A percentile compares a stretch with the other conserved stretches of the same genome.
These are phyloP conservation scores for Callimorpha dominula DNA, from an alignment of 2,888 invertebrate species.

Conservation along the genomic window DNA sequence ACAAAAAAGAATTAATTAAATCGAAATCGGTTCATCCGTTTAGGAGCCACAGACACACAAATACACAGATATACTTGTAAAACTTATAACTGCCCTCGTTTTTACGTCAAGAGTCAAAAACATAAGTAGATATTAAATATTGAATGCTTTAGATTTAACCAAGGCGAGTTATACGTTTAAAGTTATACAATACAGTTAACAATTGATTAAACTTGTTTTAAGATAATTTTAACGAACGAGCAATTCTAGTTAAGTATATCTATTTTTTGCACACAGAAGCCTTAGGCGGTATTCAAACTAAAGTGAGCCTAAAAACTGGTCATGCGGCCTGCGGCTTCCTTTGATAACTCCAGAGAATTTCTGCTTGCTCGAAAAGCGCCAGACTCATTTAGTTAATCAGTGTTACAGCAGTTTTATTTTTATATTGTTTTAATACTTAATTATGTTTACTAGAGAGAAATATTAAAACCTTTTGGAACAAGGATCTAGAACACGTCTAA, in stretches of 20 bases:
- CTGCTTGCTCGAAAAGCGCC: slow-evolving; percentile 59
- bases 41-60: too few species aligned
- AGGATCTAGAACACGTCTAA: slow-evolving; percentile 24
- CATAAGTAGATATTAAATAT: too few species aligned
- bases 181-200: neutral
- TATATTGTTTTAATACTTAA: slow-evolving; percentile 29
- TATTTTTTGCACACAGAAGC: slow-evolving; percentile 61
- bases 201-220: neutral
- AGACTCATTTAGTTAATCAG: slow-evolving; percentile 66
- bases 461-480: slow-evolving; percentile 10
- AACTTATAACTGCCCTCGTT: too few species aligned
- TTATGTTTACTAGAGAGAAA: slow-evolving; percentile 23
- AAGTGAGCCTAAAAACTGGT: slow-evolving; percentile 70
- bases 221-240: slow-evolving; percentile 22
- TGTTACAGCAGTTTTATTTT: slow-evolving; percentile 46
- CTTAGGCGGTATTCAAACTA: slow-evolving; percentile 67
- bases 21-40: too few species aligned
- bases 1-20: too few species aligned
- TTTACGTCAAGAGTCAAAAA: too few species aligned
- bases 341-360: slow-evolving; percentile 61
- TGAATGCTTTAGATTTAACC: too few species aligned
- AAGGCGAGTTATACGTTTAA: neutral
- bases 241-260: slow-evolving; percentile 51
- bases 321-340: slow-evolving; percentile 65
- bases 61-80: too few species aligned